These are phyloP conservation scores for Proteles cristata DNA, from an alignment of 2,113 vertebrate species.

Conservation along the genomic window DNA sequence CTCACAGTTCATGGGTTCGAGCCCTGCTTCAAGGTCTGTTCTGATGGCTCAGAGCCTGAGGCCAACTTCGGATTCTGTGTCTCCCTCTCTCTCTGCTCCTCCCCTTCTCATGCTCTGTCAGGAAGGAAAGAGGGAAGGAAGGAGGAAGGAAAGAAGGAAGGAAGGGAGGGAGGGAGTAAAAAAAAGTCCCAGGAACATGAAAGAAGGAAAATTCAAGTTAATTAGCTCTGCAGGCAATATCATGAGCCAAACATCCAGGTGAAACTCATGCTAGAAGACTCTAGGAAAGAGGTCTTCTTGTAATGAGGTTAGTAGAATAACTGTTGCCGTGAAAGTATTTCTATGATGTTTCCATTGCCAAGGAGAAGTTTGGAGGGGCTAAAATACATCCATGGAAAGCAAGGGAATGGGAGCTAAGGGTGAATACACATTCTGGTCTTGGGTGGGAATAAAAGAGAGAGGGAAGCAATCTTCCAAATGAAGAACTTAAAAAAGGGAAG, in stretches of 20 bases:
- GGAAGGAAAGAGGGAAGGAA: too few species aligned
- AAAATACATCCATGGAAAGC: neutral
- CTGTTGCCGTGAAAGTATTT: neutral
- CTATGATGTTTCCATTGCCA: neutral
- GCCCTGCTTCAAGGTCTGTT: too few species aligned
- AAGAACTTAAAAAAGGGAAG: neutral
- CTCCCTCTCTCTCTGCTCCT: too few species aligned
- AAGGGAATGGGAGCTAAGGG: neutral
- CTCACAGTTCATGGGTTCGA: too few species aligned
- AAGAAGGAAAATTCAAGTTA: neutral
- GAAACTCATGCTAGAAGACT: neutral
- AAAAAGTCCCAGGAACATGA: neutral
- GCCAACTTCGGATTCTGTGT: too few species aligned
- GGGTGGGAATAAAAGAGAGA: neutral
- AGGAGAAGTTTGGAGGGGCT: neutral
- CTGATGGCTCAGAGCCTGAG: too few species aligned
- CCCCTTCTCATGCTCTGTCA: too few species aligned
- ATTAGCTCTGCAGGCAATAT: neutral
- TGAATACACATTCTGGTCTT: neutral
- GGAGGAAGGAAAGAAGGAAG: too few species aligned
- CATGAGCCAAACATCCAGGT: neutral
- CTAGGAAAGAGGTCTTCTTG: neutral
- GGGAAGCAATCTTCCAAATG: neutral
- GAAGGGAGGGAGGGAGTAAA: too few species aligned
- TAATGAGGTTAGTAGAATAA: neutral